Conservation (phyloP, 2,113 vertebrate genomes). For the Sander vitreus region DNA sequence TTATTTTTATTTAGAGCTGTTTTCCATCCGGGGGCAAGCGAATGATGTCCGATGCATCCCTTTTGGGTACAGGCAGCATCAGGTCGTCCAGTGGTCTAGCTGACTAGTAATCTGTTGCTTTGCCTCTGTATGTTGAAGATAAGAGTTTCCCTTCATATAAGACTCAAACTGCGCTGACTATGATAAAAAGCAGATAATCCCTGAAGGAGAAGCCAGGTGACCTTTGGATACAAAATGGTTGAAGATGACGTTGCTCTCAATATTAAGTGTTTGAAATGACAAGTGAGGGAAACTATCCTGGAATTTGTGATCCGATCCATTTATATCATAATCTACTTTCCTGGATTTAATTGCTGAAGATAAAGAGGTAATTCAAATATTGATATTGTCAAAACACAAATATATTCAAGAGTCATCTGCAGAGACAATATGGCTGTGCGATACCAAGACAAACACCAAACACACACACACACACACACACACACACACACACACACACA, state of each 20-base stretch:
- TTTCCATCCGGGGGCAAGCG: not conserved
- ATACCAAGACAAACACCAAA: slow-evolving; percentile 39
- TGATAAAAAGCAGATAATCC: slow-evolving; percentile 60
- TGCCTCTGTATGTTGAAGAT: slow-evolving; percentile 60
- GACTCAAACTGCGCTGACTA: slow-evolving; percentile 45
- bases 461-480: slow-evolving; percentile 11
- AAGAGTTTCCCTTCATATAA: slow-evolving; percentile 52
- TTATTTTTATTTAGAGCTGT: not conserved
- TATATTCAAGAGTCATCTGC: slow-evolving; percentile 14
- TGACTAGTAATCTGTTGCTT: slow-evolving; percentile 56
- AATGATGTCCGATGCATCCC: slow-evolving; percentile 55
- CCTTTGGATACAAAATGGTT: slow-evolving; percentile 46
- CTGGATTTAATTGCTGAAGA: not conserved
- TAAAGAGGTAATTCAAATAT: not conserved
- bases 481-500: slow-evolving; percentile 30
- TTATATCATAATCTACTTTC: not conserved
- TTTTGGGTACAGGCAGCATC: slow-evolving; percentile 26
- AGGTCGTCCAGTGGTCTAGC: slow-evolving; percentile 13
- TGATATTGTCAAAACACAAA: not conserved
- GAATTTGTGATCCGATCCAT: slow-evolving; percentile 7
- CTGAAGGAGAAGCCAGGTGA: slow-evolving; percentile 34
- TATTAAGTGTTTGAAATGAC: slow-evolving; percentile 17
- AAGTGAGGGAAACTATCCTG: not conserved
- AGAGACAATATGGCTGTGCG: slow-evolving; percentile 51
- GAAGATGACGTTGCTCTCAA: slow-evolving; percentile 19